Evolutionary conservation across 2,113 vertebrate genomes (phyloP), one percentile per base, ranked within the genome.

Genomic region (Gadus macrocephalus): DNA sequence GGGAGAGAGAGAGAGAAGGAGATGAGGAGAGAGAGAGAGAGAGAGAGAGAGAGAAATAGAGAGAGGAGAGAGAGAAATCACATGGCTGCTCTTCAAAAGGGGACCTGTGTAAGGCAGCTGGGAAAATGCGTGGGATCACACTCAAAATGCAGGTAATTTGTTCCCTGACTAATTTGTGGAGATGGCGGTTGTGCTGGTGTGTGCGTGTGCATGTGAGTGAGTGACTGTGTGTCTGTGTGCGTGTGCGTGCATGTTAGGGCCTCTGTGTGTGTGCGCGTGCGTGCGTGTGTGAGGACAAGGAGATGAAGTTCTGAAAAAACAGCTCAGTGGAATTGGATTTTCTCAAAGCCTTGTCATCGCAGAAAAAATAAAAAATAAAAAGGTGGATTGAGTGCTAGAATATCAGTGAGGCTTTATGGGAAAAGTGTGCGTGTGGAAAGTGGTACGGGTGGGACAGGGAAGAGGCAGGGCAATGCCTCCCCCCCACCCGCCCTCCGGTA

Each of bases 21-120:
- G 6, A 35, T 35, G 31, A 14, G 12, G 42, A 49, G 42, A 49
- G 42, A 3, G 20, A 25, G 25, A 25, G 31, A 35, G 31, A 35
- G 31, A 35, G 31, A 35, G 31, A 35, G 12, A 25, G 25, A 25
- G 31, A 35, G 31, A 35, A 35, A 35, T 35, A 35, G 31, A 35
- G 31, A 35, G 31, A 35, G 12, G 42, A 38, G 87, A 85, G 82
- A 86, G 86, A 82, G 86, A 90, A 90, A 90, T 89, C 87, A 88
- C 87, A 88, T 85, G 86, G 87, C 89, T 88, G 89, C 89, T 90
- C 90, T 91, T 92, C 90, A 91, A 92, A 92, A 90, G 90, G 87
- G 84, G 88, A 91, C 89, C 90, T 90, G 89, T 89, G 88, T 91
- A 89, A 90, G 87, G 89, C 88, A 89, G 84, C 85, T 83, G 83